Evolutionary conservation across 2,113 vertebrate genomes (phyloP).

Genomic region (Catharus fuscescens): DNA sequence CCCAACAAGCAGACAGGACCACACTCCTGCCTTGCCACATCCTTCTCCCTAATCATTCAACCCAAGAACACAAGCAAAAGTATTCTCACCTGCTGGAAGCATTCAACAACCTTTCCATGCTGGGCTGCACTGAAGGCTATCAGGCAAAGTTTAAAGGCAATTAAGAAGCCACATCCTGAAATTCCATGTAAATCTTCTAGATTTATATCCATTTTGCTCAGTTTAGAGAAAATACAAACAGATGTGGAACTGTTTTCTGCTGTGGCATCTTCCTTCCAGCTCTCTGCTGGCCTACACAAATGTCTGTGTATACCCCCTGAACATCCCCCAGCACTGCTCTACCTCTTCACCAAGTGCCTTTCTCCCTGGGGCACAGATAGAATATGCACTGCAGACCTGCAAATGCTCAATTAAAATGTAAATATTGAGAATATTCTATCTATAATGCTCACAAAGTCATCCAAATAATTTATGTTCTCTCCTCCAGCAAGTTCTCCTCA

Average conservation of each 20-base stretch:
- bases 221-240: not conserved
- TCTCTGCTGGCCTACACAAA: not conserved
- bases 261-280: not conserved
- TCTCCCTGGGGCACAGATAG: not conserved
- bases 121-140: not conserved
- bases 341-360: not conserved
- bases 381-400: not conserved
- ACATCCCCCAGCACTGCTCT: accelerated
- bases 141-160: not conserved
- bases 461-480: not conserved
- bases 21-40: not conserved
- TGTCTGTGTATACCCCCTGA: accelerated
- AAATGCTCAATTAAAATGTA: not conserved
- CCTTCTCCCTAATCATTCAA: not conserved
- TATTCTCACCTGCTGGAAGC: not conserved
- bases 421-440: not conserved
- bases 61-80: not conserved
- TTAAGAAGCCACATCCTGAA: not conserved
- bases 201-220: not conserved
- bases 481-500: not conserved
- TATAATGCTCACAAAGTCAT: not conserved
- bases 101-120: not conserved
- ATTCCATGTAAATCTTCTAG: not conserved
- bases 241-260: not conserved
- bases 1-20: not conserved